Evolutionary conservation across 2,797 vertebrate genomes (phyloP).

Genomic region (Sorex maritimensis): DNA sequence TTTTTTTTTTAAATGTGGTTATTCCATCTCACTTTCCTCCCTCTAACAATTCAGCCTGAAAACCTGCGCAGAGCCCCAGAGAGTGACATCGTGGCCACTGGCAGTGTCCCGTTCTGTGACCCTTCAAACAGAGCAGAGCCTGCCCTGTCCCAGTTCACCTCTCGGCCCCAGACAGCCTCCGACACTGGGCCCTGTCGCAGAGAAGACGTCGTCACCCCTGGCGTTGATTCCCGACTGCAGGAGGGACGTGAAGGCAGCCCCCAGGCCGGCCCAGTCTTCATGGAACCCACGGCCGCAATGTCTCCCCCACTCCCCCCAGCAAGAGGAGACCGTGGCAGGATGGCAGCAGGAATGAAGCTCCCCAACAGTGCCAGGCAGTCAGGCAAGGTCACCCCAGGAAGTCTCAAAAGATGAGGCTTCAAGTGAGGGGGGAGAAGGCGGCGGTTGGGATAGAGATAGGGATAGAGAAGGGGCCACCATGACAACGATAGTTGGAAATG

Average conservation of each 20-base stretch:
- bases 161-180: not conserved
- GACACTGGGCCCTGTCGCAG: not conserved
- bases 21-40: not conserved
- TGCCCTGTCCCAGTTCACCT: not conserved
- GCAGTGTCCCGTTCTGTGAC: not conserved
- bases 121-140: fast-evolving
- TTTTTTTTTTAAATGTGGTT: not conserved
- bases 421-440: not conserved
- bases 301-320: not conserved
- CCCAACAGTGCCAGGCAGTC: fast-evolving
- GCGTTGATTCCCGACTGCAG: not conserved
- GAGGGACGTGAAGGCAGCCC: not conserved
- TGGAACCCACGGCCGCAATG: not conserved
- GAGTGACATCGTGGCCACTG: fast-evolving
- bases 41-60: not conserved
- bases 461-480: too few species aligned
- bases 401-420: not conserved
- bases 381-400: not conserved
- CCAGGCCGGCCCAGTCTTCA: not conserved
- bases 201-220: not conserved
- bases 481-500: too few species aligned
- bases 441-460: too few species aligned
- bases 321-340: not conserved
- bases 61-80: not conserved
- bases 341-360: not conserved